phyloP scores from a whole-genome alignment of 2,113 vertebrate genomes.

The Excalfactoria chinensis region DNA sequence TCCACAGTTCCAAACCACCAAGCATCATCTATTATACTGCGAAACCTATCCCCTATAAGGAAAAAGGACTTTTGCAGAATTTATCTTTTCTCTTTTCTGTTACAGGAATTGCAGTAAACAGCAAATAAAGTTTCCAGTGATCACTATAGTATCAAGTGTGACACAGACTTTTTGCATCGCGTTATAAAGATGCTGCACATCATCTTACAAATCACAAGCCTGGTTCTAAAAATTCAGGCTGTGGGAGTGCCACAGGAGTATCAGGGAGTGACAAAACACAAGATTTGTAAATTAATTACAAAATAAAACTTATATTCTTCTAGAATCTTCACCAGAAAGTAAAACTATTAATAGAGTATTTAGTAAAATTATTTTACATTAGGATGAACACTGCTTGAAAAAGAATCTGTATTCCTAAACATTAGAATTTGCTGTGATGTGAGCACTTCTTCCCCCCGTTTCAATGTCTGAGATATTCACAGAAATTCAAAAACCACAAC shows the following conservation, averaged over 20 bases:
- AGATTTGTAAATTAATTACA: neutral
- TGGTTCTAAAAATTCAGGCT: neutral
- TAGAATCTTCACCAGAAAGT: neutral
- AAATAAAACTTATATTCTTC: neutral
- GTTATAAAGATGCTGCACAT: neutral
- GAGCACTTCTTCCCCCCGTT: neutral
- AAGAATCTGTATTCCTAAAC: neutral
- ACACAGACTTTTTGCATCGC: neutral
- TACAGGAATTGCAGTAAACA: neutral
- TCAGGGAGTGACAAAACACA: neutral
- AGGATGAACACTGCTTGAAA: neutral
- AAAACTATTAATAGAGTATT: neutral
- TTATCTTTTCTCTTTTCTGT: neutral
- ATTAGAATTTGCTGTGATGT: neutral
- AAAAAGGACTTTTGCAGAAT: neutral
- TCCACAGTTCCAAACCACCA: slow-evolving; percentile 99
- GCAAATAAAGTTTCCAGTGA: neutral
- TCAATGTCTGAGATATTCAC: neutral
- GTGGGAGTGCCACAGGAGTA: neutral
- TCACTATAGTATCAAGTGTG: fast-evolving
- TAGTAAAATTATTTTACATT: neutral
- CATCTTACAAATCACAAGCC: neutral
- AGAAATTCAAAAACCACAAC: too few relatives aligned
- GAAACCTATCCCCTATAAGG: slow-evolving; percentile 89
- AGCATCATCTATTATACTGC: slow-evolving; percentile 97